Conservation (phyloP, 2,797 vertebrate species). For the Coregonus ussuriensis region DNA sequence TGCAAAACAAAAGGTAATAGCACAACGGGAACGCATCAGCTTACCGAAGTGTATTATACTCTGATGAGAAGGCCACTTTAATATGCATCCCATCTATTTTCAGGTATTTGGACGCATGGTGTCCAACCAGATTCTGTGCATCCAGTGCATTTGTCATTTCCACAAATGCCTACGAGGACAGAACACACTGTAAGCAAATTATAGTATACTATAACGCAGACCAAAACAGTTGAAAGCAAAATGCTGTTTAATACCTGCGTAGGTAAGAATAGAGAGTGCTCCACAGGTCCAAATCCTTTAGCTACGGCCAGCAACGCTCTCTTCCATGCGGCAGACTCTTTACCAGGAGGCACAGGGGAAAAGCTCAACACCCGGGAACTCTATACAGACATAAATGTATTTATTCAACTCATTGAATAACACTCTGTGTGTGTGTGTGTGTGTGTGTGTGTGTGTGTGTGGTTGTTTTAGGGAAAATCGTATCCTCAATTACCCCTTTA, state of each 20-base stretch:
- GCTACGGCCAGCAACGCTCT: slow-evolving; percentile 63
- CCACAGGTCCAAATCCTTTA: slow-evolving; percentile 69
- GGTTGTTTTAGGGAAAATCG: background rate
- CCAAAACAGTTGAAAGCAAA: background rate
- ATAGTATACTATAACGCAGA: background rate
- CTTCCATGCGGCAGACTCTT: slow-evolving; percentile 29
- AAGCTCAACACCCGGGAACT: slow-evolving; percentile 71
- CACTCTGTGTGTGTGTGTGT: too few relatives aligned
- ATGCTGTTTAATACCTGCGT: slow-evolving; percentile 51
- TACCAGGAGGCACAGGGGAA: slow-evolving; percentile 58
- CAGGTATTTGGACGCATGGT: slow-evolving; percentile 60
- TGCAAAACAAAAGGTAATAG: background rate
- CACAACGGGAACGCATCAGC: background rate
- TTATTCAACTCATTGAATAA: too few relatives aligned
- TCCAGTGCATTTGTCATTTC: slow-evolving; percentile 66
- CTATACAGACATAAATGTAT: slow-evolving; percentile 28
- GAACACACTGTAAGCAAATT: background rate
- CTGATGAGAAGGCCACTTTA: slow-evolving; percentile 65
- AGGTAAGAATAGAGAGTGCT: slow-evolving; percentile 68
- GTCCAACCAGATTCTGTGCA: slow-evolving; percentile 71
- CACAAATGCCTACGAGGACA: slow-evolving; percentile 60
- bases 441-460: background rate
- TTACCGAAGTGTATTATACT: slow-evolving; percentile 72
- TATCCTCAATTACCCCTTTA: background rate
- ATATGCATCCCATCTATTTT: slow-evolving; percentile 64